phyloP scores from a whole-genome alignment of 2,797 vertebrate species.

The Phrynocephalus guinanensis region DNA sequence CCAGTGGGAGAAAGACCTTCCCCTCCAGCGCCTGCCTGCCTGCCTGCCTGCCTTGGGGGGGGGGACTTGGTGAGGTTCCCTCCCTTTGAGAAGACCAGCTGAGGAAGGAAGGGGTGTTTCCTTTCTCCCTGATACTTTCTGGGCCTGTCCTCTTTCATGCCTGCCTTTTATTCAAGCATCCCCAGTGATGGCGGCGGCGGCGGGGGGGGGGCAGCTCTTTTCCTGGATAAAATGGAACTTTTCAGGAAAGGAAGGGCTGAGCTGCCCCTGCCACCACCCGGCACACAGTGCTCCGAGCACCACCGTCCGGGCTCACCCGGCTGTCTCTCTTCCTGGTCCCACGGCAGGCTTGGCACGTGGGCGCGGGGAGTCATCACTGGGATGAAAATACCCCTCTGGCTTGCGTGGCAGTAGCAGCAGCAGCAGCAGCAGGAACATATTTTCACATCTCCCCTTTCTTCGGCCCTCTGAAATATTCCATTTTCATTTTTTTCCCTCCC shows the following conservation, averaged over 20 bases:
- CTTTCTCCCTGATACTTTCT: too few relatives aligned
- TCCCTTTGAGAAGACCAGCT: too few relatives aligned
- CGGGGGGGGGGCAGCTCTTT: too few relatives aligned
- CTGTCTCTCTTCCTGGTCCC: constrained; percentile 4
- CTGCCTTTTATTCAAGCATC: too few relatives aligned
- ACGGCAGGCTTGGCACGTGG: neutral
- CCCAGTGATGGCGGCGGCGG: too few relatives aligned
- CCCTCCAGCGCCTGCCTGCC: too few relatives aligned
- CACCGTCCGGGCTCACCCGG: neutral
- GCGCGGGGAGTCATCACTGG: neutral
- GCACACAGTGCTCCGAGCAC: too few relatives aligned
- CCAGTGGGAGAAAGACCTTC: too few relatives aligned
- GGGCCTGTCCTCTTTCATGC: too few relatives aligned
- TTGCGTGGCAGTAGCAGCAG: neutral
- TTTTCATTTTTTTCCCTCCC: constrained; percentile 38
- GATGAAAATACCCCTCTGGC: constrained; percentile 21
- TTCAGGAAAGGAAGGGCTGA: neutral
- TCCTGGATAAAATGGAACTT: neutral
- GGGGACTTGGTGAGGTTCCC: too few relatives aligned
- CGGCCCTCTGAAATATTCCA: constrained; percentile 49
- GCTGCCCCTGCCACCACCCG: neutral
- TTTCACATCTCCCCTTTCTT: constrained; percentile 45
- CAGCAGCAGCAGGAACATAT: constrained; percentile 57
- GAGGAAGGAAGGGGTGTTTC: too few relatives aligned
- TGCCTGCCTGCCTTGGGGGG: too few relatives aligned